Evolutionary conservation across 1,140 invertebrate species (phyloP), one percentile per base, ranked within the genome.

Genomic region (Lepidurus couesii): DNA sequence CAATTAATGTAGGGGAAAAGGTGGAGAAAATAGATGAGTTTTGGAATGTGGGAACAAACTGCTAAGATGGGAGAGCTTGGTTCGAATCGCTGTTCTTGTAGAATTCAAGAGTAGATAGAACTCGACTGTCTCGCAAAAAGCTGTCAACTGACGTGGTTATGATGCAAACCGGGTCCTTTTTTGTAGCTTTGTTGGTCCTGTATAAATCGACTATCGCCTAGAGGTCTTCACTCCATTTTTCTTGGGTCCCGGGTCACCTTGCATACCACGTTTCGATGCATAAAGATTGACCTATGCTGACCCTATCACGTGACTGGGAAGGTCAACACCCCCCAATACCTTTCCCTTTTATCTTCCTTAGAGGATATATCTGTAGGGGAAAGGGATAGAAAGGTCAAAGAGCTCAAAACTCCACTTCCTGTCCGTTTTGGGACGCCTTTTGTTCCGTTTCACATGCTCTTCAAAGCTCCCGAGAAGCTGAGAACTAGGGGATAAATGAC

Each of bases 111-210:
- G 9, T 21, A 65, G 4, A 9, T 21, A 7, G 53, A n/a, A 65
- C 53, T 65, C 1, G 9, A n/a, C 53, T 16, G 53, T 65, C 53
- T 65, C 53, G 53, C 53, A 65, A 65, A 65, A 65, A 65, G 53
- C 21, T 65, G 53, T 65, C 53, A 65, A 65, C 53, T 65, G 53
- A 65, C 53, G 53, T 65, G 53, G 16, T 3, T n/a, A 65, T 65
- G 53, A 65, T 65, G 53, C 53, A 65, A 65, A 65, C 53, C 53
- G 53, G 16, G 8, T 65, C 53, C 53, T 65, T 65, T 65, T 65
- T 65, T 9, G 16, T n/a, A 65, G 53, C 16, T 65, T 13, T 65
- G 16, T 65, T 65, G 21, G 34, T 34, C 34, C 4, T 3, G 26
- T 34, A 65, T 65, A 65, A 1, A 65, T 16, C 1, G 16, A 13